Base-by-base conservation (phyloP, 2,888 invertebrate genomes). In the Aproaerema taeniolella region DNA sequence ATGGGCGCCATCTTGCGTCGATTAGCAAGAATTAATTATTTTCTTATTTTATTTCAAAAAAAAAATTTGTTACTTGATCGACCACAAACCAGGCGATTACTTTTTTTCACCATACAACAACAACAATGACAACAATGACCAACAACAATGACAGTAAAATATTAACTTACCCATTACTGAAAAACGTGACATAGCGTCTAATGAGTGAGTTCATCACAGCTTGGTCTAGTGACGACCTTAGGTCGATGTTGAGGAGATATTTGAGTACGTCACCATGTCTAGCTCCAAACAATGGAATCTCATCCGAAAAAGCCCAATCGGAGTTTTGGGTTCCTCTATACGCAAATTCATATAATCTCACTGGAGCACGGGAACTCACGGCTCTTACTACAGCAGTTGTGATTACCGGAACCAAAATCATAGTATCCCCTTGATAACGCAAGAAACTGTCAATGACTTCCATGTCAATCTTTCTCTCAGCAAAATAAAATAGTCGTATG, bases 341-440 rank as follows among this genome's bases (percentile, higher is more conserved):
- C 1, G 66, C 63, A 43, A 83, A 81, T 38, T 79, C 75, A 14
- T 79, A 47, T 4, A 83, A 45, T 14, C 77, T 61, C 0, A 82
- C 75, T 37, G 57, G 54, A 1, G 57, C 57, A 6, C 29, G 55
- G 0, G 81, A 77, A 1, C 66, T 70, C 1, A 47, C 36, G 1
- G 69, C 70, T 44, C 85, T 68, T 50, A 78, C 79, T 11, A 52
- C 57, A 1, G 65, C 70, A 5, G 66, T 67, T 58, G 70, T 66
- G 16, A 82, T 69, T 1, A 61, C 56, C 1, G 86, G 67, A 2
- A 80, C 60, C 1, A 70, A 49, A 3, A 78, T 59, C 24, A 76
- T 50, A 2, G 68, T 70, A 31, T 86, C 86, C 11, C 86, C 86
- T 24, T 78, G 58, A 40, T 72, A 86, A 11, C 73, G 71, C 17